A percentile compares a stretch with the other conserved stretches of the same genome.
These are phyloP conservation scores for Rhincodon typus DNA, from an alignment of 2,797 vertebrate species.

Conservation along the genomic window DNA sequence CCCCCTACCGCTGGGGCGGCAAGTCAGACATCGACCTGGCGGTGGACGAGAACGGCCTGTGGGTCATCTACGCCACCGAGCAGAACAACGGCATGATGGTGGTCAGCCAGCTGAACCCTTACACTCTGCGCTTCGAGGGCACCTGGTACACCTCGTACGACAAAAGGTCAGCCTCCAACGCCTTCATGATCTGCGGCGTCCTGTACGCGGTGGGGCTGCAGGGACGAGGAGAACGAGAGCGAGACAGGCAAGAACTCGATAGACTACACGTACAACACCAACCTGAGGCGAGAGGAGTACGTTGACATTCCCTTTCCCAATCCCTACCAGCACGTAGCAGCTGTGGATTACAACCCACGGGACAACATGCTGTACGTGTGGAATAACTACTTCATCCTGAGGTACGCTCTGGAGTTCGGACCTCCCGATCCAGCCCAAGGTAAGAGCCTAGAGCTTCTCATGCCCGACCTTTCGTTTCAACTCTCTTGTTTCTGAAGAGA, in stretches of 20 bases:
- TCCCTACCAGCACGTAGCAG: constrained; percentile 96
- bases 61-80: constrained; percentile 98
- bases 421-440: constrained; percentile 94
- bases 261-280: constrained; percentile 95
- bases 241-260: constrained; percentile 91
- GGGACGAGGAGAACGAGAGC: constrained; percentile 96
- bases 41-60: constrained; percentile 94
- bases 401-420: constrained; percentile 91
- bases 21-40: constrained; percentile 97
- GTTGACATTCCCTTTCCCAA: constrained; percentile 95
- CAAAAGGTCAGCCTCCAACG: constrained; percentile 96
- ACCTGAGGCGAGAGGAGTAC: constrained; percentile 79
- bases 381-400: constrained; percentile 98
- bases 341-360: constrained; percentile 98
- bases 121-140: constrained; percentile 92
- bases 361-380: constrained; percentile 98
- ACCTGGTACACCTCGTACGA: constrained; percentile 94
- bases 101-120: constrained; percentile 94
- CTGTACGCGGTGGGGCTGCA: too few relatives aligned
- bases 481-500: neutral
- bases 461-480: neutral
- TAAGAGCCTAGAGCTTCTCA: constrained; percentile 55
- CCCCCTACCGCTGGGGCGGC: constrained; percentile 95
- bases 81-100: constrained; percentile 99
- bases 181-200: constrained; percentile 97